phyloP scores from a whole-genome alignment of 2,888 invertebrate species.

The Hipparchia semele region DNA sequence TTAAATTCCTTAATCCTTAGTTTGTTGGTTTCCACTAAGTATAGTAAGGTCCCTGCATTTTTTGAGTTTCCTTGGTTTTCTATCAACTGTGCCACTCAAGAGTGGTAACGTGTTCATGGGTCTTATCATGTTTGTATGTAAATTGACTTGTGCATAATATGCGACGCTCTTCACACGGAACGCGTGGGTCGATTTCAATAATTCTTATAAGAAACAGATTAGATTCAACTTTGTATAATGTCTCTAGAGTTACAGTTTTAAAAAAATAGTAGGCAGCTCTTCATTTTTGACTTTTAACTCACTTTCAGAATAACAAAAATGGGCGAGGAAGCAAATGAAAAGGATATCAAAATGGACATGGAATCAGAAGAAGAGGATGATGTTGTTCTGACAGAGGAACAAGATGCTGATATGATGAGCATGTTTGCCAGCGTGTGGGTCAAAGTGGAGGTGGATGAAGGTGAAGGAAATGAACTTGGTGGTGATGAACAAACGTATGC shows the following conservation, averaged over 20 bases:
- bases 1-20: neutral
- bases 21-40: neutral
- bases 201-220: neutral
- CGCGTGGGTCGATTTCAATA: neutral
- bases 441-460: slow-evolving; percentile 55
- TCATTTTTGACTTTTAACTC: neutral
- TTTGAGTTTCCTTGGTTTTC: neutral
- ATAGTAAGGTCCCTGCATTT: no score
- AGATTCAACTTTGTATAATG: neutral
- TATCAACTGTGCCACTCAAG: neutral
- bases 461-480: neutral
- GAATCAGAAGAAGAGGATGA: slow-evolving; percentile 32
- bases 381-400: slow-evolving; percentile 30
- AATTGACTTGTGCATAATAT: no score
- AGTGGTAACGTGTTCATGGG: neutral
- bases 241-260: neutral
- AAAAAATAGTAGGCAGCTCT: neutral
- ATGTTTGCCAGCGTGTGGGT: slow-evolving; percentile 67
- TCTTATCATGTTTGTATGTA: neutral
- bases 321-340: slow-evolving; percentile 19
- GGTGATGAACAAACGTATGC: neutral
- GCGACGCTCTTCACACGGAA: neutral
- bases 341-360: slow-evolving; percentile 17
- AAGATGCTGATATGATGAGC: slow-evolving; percentile 47
- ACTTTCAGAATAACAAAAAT: neutral